Base-by-base conservation (phyloP, 2,888 invertebrate genomes). In the Apotomis betuletana region DNA sequence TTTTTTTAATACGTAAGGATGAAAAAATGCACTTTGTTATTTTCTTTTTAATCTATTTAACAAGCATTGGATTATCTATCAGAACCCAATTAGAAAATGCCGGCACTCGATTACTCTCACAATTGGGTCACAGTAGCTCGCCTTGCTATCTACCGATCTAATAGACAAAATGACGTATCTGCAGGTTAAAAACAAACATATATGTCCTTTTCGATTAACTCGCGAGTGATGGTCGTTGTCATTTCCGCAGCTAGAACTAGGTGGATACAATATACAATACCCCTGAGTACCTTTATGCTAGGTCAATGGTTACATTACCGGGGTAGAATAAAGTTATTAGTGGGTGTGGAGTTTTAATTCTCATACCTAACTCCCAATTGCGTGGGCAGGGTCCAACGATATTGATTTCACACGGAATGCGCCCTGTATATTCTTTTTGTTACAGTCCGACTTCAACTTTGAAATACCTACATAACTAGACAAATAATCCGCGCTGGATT, bases 101-200 rank as follows among this genome's bases (percentile, higher is more conserved):
- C 44, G 49, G 54, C 52, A 36, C 38, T 57, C 67, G 61, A 67
- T 71, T 67, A 67, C 61, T 71, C 67, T 57, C 51, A 62, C 57
- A 67, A 67, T 61, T 70, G 60, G 70, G 65, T 70, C 70, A 62
- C 55, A 67, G 55, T 62, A 41, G 76, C 62, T 77, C 67, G 75
- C 77, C 77, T 77, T 76, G 77, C 68, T 44, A 64, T 63, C 57
- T 58, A 52, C 52, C 54, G 5, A 13, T 12, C 64, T 41, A 64
- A 15, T 54, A 15, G 44, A 55, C 41, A 44, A 55, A 64, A 64
- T 13, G 54, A 15, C 64, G n/a, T 64, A 64, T 55, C 54, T 6
- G 49, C 41, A 15, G 12, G 38, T 49, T 27, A 10, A 44, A 27
- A 27, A 4, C 44, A 36, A 65, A 15, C 27, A n/a, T 46, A 8